phyloP scores from a whole-genome alignment of 92 coral and sea anemone species.

The Bergia sp. region DNA sequence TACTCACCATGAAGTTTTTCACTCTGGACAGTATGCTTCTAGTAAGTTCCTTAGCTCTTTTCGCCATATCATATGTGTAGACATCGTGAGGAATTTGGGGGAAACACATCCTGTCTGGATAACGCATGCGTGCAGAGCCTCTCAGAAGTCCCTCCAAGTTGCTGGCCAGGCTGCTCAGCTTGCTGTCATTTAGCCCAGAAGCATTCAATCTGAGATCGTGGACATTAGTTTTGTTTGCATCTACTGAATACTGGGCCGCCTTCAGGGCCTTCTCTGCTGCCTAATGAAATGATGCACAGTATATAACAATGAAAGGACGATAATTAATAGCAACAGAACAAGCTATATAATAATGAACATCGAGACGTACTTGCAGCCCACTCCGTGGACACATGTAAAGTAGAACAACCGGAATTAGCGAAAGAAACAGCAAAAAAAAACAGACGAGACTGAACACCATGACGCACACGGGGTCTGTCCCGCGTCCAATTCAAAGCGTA shows the following conservation, averaged over 20 bases:
- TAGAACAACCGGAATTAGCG: no score
- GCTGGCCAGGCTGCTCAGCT: constrained; percentile 48
- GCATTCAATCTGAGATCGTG: constrained; percentile 64
- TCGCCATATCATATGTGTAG: constrained; percentile 50
- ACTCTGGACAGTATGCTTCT: constrained; percentile 43
- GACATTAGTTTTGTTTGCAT: constrained; percentile 61
- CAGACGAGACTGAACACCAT: no score
- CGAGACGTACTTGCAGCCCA: no score
- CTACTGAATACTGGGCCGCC: constrained; percentile 70
- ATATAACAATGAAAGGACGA: not conserved
- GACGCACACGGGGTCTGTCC: no score
- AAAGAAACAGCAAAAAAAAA: no score
- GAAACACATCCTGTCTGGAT: constrained; percentile 67
- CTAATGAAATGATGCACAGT: constrained; percentile 20
- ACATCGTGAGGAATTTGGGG: constrained; percentile 75
- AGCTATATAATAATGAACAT: no score
- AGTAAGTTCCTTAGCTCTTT: constrained; percentile 41
- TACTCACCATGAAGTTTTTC: constrained; percentile 12
- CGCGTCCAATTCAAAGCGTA: no score
- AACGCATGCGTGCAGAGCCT: constrained; percentile 83
- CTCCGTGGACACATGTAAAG: no score
- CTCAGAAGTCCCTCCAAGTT: constrained; percentile 55
- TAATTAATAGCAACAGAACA: not conserved
- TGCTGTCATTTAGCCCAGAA: constrained; percentile 29
- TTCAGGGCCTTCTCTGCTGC: constrained; percentile 83